phyloP scores from a whole-genome alignment of 2,888 invertebrate genomes.

The Panzeria rudis region DNA sequence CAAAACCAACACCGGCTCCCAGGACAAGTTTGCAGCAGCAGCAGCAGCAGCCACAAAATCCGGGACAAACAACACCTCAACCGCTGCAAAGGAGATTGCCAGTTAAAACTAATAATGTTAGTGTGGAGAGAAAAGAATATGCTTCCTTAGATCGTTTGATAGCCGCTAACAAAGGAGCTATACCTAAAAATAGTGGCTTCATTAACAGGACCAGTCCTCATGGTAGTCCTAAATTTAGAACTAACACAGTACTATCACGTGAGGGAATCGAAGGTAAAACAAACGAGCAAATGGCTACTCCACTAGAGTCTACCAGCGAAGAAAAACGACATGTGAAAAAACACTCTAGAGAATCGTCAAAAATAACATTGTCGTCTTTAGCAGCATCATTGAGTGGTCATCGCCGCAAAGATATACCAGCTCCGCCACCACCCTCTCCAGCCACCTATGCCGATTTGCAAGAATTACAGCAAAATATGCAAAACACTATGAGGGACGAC shows the following conservation, averaged over 20 bases:
- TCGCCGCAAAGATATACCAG: slow-evolving; percentile 78
- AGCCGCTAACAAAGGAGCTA: slow-evolving; percentile 80
- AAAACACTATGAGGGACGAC: slow-evolving; percentile 77
- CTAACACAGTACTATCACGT: slow-evolving; percentile 60
- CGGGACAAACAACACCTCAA: slow-evolving; percentile 60
- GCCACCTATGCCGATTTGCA: slow-evolving; percentile 80
- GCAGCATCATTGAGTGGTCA: slow-evolving; percentile 51
- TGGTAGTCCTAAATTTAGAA: slow-evolving; percentile 73
- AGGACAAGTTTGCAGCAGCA: slow-evolving; percentile 76
- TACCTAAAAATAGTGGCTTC: slow-evolving; percentile 77
- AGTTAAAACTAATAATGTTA: slow-evolving; percentile 55
- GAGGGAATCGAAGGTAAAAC: slow-evolving; percentile 15
- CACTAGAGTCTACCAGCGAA: slow-evolving; percentile 29
- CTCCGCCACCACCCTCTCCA: slow-evolving; percentile 80
- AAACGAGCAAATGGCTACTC: not conserved
- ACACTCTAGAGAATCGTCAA: slow-evolving; percentile 51
- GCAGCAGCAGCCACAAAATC: slow-evolving; percentile 52
- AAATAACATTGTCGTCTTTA: slow-evolving; percentile 46
- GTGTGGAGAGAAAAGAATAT: slow-evolving; percentile 77
- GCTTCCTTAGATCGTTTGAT: slow-evolving; percentile 80
- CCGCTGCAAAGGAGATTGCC: slow-evolving; percentile 69
- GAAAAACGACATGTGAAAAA: slow-evolving; percentile 54
- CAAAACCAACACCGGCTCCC: slow-evolving; percentile 80
- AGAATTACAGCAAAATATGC: slow-evolving; percentile 79
- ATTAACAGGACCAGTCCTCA: slow-evolving; percentile 64